Conservation (phyloP, 2,797 vertebrate species). For the Telmatherina bonti region DNA sequence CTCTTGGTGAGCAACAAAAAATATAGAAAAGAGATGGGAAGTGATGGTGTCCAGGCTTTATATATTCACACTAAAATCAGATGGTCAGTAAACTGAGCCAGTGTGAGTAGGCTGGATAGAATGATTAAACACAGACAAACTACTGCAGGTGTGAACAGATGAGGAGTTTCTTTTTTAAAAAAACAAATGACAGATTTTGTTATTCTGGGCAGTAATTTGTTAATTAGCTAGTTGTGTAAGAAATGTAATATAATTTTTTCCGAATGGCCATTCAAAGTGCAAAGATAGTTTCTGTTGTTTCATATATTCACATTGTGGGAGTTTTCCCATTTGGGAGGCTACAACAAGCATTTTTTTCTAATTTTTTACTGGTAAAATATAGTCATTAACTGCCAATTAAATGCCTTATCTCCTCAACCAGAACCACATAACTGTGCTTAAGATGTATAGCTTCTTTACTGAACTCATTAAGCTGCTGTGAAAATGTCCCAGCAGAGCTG, state of each 20-base stretch:
- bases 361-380: background rate
- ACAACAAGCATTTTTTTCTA: background rate
- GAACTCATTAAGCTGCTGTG: background rate
- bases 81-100: background rate
- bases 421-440: background rate
- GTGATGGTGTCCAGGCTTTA: slow-evolving; percentile 4
- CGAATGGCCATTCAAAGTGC: background rate
- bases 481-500: slow-evolving; percentile 6
- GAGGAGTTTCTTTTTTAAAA: background rate
- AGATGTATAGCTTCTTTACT: background rate
- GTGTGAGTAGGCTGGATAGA: background rate
- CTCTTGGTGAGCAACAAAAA: background rate
- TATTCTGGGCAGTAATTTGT: background rate
- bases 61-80: background rate
- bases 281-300: background rate
- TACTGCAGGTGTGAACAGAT: background rate
- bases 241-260: background rate
- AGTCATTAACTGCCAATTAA: background rate
- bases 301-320: too few species aligned
- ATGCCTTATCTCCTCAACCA: background rate
- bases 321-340: background rate
- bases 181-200: background rate
- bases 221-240: background rate
- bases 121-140: background rate
- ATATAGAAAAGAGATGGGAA: background rate